A percentile compares a stretch with the other conserved stretches of the same genome.
Conservation (phyloP, 2,113 vertebrate genomes). For the Urocitellus parryii region DNA sequence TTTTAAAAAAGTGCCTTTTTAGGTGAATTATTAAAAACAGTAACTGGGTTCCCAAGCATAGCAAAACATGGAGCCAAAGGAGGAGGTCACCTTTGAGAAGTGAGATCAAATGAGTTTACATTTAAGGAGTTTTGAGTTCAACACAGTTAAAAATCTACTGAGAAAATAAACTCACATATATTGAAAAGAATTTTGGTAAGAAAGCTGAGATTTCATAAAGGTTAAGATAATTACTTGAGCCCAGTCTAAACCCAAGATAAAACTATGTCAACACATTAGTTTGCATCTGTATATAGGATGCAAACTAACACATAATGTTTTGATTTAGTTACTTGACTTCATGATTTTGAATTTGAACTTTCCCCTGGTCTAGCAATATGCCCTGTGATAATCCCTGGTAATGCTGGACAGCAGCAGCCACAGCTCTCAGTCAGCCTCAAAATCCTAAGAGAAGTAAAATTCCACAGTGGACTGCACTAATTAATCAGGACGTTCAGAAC, state of each 20-base stretch:
- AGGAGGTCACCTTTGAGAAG: neutral
- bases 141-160: neutral
- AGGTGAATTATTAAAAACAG: neutral
- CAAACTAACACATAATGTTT: neutral
- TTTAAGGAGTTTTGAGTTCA: neutral
- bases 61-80: neutral
- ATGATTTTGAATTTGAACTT: too few species aligned
- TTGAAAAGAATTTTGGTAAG: neutral
- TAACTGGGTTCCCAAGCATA: neutral
- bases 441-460: neutral
- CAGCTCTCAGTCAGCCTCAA: neutral
- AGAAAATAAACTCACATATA: neutral
- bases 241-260: neutral
- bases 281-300: too few species aligned
- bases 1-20: neutral
- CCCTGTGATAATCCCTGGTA: accelerated
- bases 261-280: neutral
- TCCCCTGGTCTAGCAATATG: too few species aligned
- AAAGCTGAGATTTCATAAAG: too few species aligned
- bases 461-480: neutral
- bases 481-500: neutral
- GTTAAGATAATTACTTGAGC: neutral
- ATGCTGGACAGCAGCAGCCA: neutral
- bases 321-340: too few species aligned
- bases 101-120: neutral